These are phyloP conservation scores for Sphaerodactylus townsendi DNA, from an alignment of 2,113 vertebrate species.

Conservation along the genomic window DNA sequence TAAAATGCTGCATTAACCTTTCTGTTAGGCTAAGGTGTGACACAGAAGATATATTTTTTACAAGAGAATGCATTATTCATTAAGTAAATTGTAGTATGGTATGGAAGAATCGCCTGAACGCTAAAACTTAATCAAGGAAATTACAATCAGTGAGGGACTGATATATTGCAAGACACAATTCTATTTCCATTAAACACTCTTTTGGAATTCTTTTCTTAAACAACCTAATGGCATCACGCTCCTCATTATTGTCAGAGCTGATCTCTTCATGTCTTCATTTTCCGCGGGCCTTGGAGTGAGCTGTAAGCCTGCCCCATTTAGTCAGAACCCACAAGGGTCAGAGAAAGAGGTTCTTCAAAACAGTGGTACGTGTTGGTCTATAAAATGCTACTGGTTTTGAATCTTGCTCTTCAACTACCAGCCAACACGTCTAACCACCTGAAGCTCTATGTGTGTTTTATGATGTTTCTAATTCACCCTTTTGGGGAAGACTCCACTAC, in stretches of 20 bases:
- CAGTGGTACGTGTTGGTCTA: background rate
- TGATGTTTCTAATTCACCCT: background rate
- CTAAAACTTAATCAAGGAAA: constrained; percentile 54
- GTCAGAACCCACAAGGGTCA: background rate
- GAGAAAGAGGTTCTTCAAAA: background rate
- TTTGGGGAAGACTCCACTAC: too few species aligned
- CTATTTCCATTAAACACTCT: constrained; percentile 36
- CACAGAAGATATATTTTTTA: constrained; percentile 57
- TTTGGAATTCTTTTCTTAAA: constrained; percentile 27
- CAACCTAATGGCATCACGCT: background rate
- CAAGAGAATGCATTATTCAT: constrained; percentile 49
- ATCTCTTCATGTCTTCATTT: background rate
- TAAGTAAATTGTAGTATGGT: constrained; percentile 48
- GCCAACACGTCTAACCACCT: too few species aligned
- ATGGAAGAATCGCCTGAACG: constrained; percentile 43
- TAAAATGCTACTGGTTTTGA: too few species aligned
- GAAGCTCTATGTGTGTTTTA: too few species aligned
- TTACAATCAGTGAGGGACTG: constrained; percentile 27
- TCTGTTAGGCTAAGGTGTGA: constrained; percentile 54
- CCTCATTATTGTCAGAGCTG: constrained; percentile 3
- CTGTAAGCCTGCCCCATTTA: background rate
- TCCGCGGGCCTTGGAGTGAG: rapidly evolving
- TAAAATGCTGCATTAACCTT: constrained; percentile 73
- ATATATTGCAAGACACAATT: constrained; percentile 37
- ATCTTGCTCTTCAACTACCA: too few species aligned